phyloP scores from a whole-genome alignment of 2,113 vertebrate genomes.

The Phrynocephalus versicolor region DNA sequence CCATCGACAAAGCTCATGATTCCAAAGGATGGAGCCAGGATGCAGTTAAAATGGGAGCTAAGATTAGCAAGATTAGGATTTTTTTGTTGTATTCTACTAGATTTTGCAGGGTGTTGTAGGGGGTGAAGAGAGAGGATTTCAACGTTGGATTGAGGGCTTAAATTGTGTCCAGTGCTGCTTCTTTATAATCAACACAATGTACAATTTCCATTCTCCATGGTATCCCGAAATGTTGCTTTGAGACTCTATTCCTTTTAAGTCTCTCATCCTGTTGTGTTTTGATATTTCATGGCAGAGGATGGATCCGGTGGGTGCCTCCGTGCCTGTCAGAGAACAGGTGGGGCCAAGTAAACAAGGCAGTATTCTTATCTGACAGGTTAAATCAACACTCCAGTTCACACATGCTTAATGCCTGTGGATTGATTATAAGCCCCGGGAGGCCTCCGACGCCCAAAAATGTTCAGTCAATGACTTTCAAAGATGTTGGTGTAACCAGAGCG shows the following conservation, averaged over 20 bases:
- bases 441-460: constrained; percentile 42
- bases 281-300: constrained; percentile 22
- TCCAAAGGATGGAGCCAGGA: no score
- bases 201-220: not conserved
- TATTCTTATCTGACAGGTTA: constrained; percentile 55
- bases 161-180: not conserved
- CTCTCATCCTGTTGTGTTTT: not conserved
- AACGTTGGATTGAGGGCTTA: no score
- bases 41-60: no score
- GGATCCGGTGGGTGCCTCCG: not conserved
- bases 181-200: constrained; percentile 6
- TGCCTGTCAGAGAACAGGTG: constrained; percentile 38
- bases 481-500: constrained; percentile 34
- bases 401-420: constrained; percentile 50
- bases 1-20: no score
- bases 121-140: no score
- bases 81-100: no score
- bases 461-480: constrained; percentile 42
- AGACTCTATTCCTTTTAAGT: not conserved
- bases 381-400: constrained; percentile 61
- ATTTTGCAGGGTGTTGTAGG: no score
- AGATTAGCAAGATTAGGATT: no score
- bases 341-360: constrained; percentile 46
- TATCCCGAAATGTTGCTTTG: not conserved
- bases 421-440: constrained; percentile 47